Evolutionary conservation across 2,113 vertebrate species (phyloP), one percentile per base, ranked within the genome.

Genomic region (Porphyrio hochstetteri): DNA sequence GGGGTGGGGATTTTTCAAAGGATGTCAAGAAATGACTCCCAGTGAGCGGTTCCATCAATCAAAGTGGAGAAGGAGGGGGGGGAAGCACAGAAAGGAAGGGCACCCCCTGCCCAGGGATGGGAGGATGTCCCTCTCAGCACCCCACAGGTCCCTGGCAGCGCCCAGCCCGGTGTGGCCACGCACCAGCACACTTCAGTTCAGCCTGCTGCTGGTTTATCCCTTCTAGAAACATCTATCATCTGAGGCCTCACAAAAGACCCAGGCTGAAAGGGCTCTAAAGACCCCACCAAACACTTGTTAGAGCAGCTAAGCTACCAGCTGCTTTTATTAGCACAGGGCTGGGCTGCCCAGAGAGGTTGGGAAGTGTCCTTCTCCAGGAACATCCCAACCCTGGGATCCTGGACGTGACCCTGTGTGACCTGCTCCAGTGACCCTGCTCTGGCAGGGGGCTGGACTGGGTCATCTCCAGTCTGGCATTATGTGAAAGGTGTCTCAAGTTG

Each of bases 31-130:
- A 97, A 56, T 76, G 71, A 91, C 94, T 94, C 96, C 87, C 92
- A 94, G 96, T 75, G 97, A 97, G 96, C 56, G 91, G 76, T 95
- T 90, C 97, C 90, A 97, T 97, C 97, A 97, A 96, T 97, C 97
- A 96, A 48, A 83, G 64, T 36, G 65, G 88, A 86, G 59, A 25
- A 61, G 53, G 70, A 48, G 13, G 7, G 21, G 28, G 44, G 8
- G 19, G 56, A 75, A 36, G 67, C n/a, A 29, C 46, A 61, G 74
- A 29, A 38, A 94, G 46, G 46, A 31, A 42, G 70, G 70, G 70
- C 40, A 63, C 59, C 16, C 50, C 57, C 74, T 38, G 55, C 63
- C 91, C 88, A 84, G 91, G 38, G 91, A 88, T 71, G 5, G 2
- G 74, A 64, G n/a, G 89, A 81, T 84, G 46, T 35, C 46, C 52